Conservation (phyloP, 2,113 vertebrate genomes). For the Apistogramma diplotaenia region DNA sequence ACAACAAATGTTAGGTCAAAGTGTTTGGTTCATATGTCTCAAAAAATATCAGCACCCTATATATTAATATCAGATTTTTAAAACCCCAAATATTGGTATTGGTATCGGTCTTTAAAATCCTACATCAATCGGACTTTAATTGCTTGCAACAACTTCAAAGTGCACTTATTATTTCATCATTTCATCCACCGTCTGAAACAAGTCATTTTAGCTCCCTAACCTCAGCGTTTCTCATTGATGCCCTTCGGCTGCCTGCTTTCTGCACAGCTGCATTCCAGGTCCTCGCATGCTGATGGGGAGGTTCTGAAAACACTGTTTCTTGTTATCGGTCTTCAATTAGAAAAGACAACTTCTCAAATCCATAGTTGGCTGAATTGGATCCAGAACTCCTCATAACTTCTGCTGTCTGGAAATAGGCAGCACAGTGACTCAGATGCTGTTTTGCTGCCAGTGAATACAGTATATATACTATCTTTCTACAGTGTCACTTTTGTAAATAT, state of each 20-base stretch:
- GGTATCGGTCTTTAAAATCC: neutral
- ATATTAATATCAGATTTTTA: neutral
- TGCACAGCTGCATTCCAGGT: too few species aligned
- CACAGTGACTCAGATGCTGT: neutral
- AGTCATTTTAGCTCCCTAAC: too few species aligned
- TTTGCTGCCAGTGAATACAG: neutral
- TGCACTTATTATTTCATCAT: neutral
- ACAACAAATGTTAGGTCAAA: neutral
- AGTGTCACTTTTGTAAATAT: neutral
- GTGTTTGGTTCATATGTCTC: neutral
- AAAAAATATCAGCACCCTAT: neutral
- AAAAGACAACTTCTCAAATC: neutral
- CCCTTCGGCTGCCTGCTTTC: too few species aligned
- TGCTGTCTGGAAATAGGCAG: neutral
- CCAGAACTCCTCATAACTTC: neutral
- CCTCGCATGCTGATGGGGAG: too few species aligned
- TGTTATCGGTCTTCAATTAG: neutral
- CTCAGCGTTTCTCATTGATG: too few species aligned
- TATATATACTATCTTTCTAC: neutral
- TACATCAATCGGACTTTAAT: neutral
- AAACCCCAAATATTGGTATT: neutral
- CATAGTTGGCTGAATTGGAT: neutral
- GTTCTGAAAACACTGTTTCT: neutral
- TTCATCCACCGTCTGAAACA: neutral
- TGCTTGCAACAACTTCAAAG: neutral